phyloP scores from a whole-genome alignment of 2,888 invertebrate genomes.

The Himalopsyche anomala region DNA sequence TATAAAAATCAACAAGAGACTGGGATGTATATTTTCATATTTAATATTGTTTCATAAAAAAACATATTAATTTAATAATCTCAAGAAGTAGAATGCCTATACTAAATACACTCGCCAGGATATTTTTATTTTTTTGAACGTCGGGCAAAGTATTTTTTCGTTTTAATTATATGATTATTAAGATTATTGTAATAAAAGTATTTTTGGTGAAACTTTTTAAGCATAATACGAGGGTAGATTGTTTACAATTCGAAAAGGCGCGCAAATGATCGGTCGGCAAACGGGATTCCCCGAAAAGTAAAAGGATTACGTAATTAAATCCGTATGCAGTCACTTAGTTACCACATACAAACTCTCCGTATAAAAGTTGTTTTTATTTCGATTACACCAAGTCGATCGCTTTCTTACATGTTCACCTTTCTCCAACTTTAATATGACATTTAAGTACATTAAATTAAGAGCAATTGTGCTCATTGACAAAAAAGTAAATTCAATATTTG shows the following conservation, averaged over 20 bases:
- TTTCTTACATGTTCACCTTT: neutral
- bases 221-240: neutral
- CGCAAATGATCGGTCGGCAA: neutral
- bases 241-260: neutral
- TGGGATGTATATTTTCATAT: too few species aligned
- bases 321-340: neutral
- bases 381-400: neutral
- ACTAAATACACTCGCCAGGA: neutral
- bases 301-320: neutral
- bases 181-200: neutral
- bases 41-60: too few species aligned
- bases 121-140: neutral
- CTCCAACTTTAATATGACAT: constrained; percentile 4
- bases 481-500: neutral
- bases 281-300: constrained; percentile 28
- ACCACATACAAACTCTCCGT: neutral
- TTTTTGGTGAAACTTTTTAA: neutral
- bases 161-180: too few species aligned
- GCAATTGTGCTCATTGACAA: neutral
- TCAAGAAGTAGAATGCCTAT: too few species aligned
- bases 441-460: neutral
- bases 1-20: too few species aligned
- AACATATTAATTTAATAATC: too few species aligned
- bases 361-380: constrained; percentile 28
- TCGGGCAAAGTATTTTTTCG: neutral